Percentiles rank a stretch among this genome's conserved stretches.
phyloP scores from a whole-genome alignment of 2,888 invertebrate genomes.

The Cordilura impudica region DNA sequence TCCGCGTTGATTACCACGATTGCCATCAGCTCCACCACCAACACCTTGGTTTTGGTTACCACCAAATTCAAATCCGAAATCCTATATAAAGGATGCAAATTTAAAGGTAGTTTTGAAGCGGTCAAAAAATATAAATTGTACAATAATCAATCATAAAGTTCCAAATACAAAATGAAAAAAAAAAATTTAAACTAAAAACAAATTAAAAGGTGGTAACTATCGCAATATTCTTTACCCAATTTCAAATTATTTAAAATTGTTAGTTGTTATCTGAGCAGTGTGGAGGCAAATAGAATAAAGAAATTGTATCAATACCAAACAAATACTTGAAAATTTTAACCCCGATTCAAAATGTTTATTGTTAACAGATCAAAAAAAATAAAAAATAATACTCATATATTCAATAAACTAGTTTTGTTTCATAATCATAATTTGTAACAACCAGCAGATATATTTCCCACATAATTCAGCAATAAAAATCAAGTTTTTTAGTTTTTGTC shows the following conservation, averaged over 20 bases:
- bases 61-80: slow-evolving; percentile 75
- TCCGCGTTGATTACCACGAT: slow-evolving; percentile 74
- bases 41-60: slow-evolving; percentile 77
- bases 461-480: no score
- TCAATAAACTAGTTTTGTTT: no score
- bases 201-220: slow-evolving; percentile 24
- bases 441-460: no score
- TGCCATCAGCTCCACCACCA: slow-evolving; percentile 69
- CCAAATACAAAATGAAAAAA: slow-evolving; percentile 30
- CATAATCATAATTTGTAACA: no score
- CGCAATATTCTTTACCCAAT: slow-evolving; percentile 31
- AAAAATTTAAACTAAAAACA: slow-evolving; percentile 24
- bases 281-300: neutral
- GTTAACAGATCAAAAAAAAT: neutral
- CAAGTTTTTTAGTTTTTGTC: no score
- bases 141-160: slow-evolving; percentile 43
- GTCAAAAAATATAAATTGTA: slow-evolving; percentile 55
- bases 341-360: slow-evolving; percentile 64
- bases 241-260: neutral
- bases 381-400: neutral
- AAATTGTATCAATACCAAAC: slow-evolving; percentile 65
- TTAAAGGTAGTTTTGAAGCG: slow-evolving; percentile 61
- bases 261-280: neutral
- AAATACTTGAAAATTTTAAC: slow-evolving; percentile 64
- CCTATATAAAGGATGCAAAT: slow-evolving; percentile 62